Percentiles rank a stretch among this genome's conserved stretches.
Conservation (phyloP, 2,113 vertebrate species). For the Hiodon alosoides region DNA sequence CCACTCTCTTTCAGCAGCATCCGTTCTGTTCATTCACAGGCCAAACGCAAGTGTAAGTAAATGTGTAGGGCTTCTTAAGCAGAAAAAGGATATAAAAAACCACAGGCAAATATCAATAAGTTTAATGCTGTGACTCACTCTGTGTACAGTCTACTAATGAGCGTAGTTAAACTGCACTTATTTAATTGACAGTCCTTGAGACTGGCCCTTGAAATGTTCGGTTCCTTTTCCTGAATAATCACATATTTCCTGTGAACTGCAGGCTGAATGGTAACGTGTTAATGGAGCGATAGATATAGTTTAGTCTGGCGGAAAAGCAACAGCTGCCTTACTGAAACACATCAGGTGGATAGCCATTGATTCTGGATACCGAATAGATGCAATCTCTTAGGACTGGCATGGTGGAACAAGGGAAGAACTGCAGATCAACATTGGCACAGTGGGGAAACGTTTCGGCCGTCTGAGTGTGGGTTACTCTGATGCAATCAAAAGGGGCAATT, state of each 20-base stretch:
- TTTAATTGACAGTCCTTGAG: constrained; percentile 51
- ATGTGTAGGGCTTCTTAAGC: constrained; percentile 13
- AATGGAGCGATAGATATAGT: constrained; percentile 36
- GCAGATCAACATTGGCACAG: too few relatives aligned
- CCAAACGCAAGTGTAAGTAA: too few relatives aligned
- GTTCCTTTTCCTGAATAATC: constrained; percentile 22
- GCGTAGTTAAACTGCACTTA: constrained; percentile 49
- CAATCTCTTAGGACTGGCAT: not conserved
- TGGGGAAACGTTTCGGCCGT: too few relatives aligned
- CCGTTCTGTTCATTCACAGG: too few relatives aligned
- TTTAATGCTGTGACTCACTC: constrained; percentile 2
- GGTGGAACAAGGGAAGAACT: too few relatives aligned
- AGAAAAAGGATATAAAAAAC: constrained; percentile 24
- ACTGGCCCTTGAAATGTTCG: constrained; percentile 34
- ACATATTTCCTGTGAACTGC: constrained; percentile 34
- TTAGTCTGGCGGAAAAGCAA: constrained; percentile 12
- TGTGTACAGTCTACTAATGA: constrained; percentile 46
- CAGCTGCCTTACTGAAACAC: not conserved
- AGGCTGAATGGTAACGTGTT: constrained; percentile 28
- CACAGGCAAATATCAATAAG: constrained; percentile 23
- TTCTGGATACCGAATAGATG: not conserved
- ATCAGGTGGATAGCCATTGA: not conserved
- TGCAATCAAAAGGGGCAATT: not conserved
- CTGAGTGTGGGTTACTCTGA: not conserved
- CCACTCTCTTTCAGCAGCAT: too few relatives aligned